A percentile compares a stretch with the other conserved stretches of the same genome.
Conservation (phyloP, 2,888 invertebrate species). For the Troides oblongomaculatus region DNA sequence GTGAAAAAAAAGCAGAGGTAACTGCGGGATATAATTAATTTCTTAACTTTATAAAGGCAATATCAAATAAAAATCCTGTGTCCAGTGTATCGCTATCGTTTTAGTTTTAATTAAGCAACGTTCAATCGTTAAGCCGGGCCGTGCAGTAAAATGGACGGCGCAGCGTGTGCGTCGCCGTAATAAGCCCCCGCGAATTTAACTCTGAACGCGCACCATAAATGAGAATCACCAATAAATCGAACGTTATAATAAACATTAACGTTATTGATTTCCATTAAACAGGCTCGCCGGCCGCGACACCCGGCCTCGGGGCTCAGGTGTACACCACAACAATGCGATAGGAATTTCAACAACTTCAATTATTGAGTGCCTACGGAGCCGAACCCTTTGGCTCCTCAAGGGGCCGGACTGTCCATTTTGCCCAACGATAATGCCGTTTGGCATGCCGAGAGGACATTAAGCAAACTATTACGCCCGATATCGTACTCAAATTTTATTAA, state of each 20-base stretch:
- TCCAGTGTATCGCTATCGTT: constrained; percentile 47
- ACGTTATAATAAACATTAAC: constrained; percentile 77
- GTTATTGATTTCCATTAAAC: constrained; percentile 73
- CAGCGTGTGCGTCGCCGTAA: constrained; percentile 59
- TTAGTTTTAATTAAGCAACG: constrained; percentile 75
- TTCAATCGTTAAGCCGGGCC: constrained; percentile 58
- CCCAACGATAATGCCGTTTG: constrained; percentile 64
- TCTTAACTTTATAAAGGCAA: not conserved
- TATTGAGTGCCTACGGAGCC: constrained; percentile 75
- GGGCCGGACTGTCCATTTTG: constrained; percentile 73
- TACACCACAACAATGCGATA: constrained; percentile 67
- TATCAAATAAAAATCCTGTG: not conserved
- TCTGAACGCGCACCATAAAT: constrained; percentile 61
- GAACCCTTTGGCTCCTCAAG: constrained; percentile 72
- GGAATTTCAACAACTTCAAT: constrained; percentile 79
- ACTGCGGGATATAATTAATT: not conserved
- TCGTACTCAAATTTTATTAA: constrained; percentile 52
- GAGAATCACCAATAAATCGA: constrained; percentile 75
- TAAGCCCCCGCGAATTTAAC: constrained; percentile 65
- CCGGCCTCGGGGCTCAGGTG: constrained; percentile 54
- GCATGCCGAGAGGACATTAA: constrained; percentile 58
- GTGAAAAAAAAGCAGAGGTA: no score
- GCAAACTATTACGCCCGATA: constrained; percentile 55
- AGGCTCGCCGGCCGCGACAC: constrained; percentile 38
- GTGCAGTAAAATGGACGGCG: constrained; percentile 62